phyloP scores from a whole-genome alignment of 2,797 vertebrate species.

The Aselliscus stoliczkanus region DNA sequence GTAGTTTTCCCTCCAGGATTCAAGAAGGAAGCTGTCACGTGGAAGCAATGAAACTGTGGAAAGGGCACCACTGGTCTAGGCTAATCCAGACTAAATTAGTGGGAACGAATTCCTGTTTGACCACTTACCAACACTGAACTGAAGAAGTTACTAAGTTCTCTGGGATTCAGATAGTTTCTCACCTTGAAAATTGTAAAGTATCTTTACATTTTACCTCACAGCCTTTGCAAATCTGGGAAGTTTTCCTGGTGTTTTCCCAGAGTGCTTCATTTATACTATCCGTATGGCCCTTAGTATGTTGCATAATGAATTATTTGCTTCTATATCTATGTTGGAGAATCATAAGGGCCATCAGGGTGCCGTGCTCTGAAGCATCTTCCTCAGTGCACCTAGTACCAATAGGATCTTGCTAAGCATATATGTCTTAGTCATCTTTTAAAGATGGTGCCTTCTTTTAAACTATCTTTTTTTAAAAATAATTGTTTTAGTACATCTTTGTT shows the following conservation, averaged over 20 bases:
- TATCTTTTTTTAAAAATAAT: not conserved
- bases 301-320: not conserved
- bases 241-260: not conserved
- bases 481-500: not conserved
- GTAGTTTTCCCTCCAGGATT: not conserved
- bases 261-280: not conserved
- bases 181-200: not conserved
- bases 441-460: not conserved
- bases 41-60: not conserved
- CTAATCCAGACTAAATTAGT: not conserved
- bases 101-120: not conserved
- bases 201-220: not conserved
- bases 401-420: not conserved
- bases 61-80: not conserved
- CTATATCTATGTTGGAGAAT: rapidly evolving
- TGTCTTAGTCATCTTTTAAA: not conserved
- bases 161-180: not conserved
- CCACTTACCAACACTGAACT: not conserved
- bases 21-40: not conserved
- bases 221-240: not conserved
- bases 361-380: not conserved
- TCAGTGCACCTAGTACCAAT: rapidly evolving
- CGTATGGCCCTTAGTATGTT: not conserved
- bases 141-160: not conserved
- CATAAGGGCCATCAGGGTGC: rapidly evolving